Evolutionary conservation across 1,140 invertebrate species (phyloP), one percentile per base, ranked within the genome.

Genomic region (Charaxes varanes): DNA sequence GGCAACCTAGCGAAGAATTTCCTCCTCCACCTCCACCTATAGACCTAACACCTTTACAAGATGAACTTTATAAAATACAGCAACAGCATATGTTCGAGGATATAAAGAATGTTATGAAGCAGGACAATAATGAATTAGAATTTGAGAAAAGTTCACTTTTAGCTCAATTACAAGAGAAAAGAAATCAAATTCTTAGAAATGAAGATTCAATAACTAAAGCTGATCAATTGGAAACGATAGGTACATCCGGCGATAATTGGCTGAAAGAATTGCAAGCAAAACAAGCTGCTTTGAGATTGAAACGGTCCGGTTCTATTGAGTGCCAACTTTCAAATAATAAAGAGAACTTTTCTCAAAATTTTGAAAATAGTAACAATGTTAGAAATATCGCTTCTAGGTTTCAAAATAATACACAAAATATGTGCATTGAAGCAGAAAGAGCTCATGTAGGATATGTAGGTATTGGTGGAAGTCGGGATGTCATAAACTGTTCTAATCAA

Each of bases 1-100:
- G 93, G 38, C 93, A 96, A 74, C 88, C 91, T 0, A 95, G 93
- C 77, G 93, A 95, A 79, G 94, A 96, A 53, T 96, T 96, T 56
- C 94, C 93, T 18, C 93, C 93, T 10, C 94, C 94, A 16, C 94
- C 94, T 1, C 90, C 93, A 0, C 90, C 91, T 2, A 84, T 93
- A 24, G 91, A 93, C 42, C 77, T 91, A 53, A 87, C 86, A 22
- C 77, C 85, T 1, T 63, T 89, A 4, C 86, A 86, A 55, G 86
- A 88, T 40, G 74, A 90, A 55, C 66, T 88, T 3, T 78, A 72
- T 40, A 80, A 86, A 47, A 69, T 86, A 33, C 62, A 85, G 45
- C 69, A 53, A 43, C 36, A 46, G 19, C 37, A 35, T 27, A 41
- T 50, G n/a, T 38, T 40, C n/a, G 17, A 35, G 8, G 44, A 35